Base-by-base conservation (phyloP, 2,888 invertebrate genomes). In the Taenaris catops region DNA sequence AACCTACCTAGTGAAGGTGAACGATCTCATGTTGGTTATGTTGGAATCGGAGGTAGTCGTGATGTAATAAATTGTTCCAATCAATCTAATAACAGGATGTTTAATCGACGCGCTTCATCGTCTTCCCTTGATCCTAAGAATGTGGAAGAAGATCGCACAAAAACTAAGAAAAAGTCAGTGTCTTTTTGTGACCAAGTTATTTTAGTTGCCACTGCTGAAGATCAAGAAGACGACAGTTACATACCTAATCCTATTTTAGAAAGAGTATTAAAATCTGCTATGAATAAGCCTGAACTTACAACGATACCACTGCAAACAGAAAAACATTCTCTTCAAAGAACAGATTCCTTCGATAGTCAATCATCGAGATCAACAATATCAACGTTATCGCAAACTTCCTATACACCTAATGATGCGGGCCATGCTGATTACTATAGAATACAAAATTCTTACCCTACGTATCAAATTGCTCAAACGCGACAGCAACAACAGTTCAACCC, bases 151-250 rank as follows among this genome's bases (percentile, higher is more conserved):
- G 90, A 90, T 46, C 70, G 80, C 0, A 88, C 90, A 29, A 89
- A 92, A 38, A 90, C 91, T 0, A 95, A 95, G 63, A 96, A 96
- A 88, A 97, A 97, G 71, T 96, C 95, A 38, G 97, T 97, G 2
- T 96, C 97, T 0, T 97, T 97, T 73, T 97, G 96, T 60, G 97
- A 97, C 67, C 96, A 97, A 75, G 96, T 97, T 0, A 96, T 96
- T 43, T 79, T 97, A 35, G 96, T 97, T 5, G 96, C 97, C 2
- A 96, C 96, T 1, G 96, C 96, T 0, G 96, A 97, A 57, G 96
- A 96, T 53, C 94, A 96, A 58, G 96, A 96, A 71, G 95, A 95
- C 43, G 96, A 96, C 44, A 93, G 94, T 51, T 96, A 95, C 58
- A 95, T 96, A 57, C 96, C 96, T 0, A 96, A 96, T 78, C 96